Evolutionary conservation across 2,888 invertebrate genomes (phyloP), one percentile per base, ranked within the genome.

Genomic region (Drosophila mettleri): DNA sequence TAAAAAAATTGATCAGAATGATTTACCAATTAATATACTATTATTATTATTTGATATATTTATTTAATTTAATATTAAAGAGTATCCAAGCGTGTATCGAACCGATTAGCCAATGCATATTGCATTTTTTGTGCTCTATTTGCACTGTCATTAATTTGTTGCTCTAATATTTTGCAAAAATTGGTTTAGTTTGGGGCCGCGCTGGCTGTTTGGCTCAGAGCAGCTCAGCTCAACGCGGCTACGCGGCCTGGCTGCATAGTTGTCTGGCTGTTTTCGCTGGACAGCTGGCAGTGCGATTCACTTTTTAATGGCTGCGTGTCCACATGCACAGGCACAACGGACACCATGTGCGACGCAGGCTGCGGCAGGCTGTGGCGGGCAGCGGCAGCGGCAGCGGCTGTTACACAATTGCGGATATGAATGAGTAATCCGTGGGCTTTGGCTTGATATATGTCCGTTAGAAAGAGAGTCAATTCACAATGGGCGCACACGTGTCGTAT

Each of bases 401-500:
- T 86, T 86, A 75, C 88, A 87, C 86, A 87, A 86, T 83, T 86
- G 83, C 88, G 85, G 85, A 87, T 86, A 80, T 86, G 85, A 87
- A 86, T 86, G 85, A 86, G 86, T 86, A 87, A 86, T 86, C 86
- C 85, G 88, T 86, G 88, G 85, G 88, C 83, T 77, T 86, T 81
- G 81, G 88, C 79, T 75, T 87, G 87, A 87, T 85, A 83, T 85
- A 87, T 78, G 79, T 79, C 82, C 82, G 86, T 78, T 80, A 69
- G 22, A 58, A 33, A 62, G 36, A 64, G 45, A 62, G 43, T 31
- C 31, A 34, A n/a, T 39, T 43, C 51, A 83, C 79, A 82, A 74
- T 78, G 80, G 74, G 70, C 63, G 80, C 83, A 79, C 85, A 86
- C 88, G 85, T 86, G 85, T 86, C 88, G 85, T 72, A 86, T 86